These are phyloP conservation scores for Iphiclides podalirius DNA, from an alignment of 2,888 invertebrate genomes.

Conservation along the genomic window DNA sequence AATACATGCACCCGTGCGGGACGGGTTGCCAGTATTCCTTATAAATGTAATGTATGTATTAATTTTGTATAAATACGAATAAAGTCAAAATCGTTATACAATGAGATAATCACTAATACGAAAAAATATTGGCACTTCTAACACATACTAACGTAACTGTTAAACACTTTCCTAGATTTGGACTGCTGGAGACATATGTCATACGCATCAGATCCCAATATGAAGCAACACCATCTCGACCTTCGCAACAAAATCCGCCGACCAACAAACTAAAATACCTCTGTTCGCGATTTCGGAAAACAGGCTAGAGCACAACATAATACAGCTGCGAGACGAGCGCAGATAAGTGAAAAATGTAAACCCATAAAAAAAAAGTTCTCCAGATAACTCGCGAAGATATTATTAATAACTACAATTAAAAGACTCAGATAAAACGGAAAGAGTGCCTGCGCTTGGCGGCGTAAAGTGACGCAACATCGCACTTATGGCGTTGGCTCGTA, in stretches of 20 bases:
- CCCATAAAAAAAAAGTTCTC: constrained; percentile 19
- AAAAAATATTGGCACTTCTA: too few relatives aligned
- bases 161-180: too few relatives aligned
- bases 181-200: too few relatives aligned
- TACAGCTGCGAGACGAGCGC: not conserved
- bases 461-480: constrained; percentile 11
- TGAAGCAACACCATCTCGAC: too few relatives aligned
- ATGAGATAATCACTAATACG: too few relatives aligned
- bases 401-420: constrained; percentile 25
- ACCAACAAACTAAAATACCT: not conserved
- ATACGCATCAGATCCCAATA: too few relatives aligned
- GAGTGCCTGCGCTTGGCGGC: constrained; percentile 13
- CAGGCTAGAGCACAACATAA: not conserved
- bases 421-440: constrained; percentile 23
- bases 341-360: constrained; percentile 21
- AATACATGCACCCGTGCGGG: too few relatives aligned
- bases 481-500: constrained; percentile 15
- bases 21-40: too few relatives aligned
- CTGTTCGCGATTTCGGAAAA: constrained; percentile 1
- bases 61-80: too few relatives aligned
- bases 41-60: too few relatives aligned
- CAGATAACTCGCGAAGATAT: constrained; percentile 25
- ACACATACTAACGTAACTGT: too few relatives aligned
- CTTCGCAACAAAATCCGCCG: not conserved
- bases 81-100: too few relatives aligned